Percentiles rank a stretch among this genome's conserved stretches.
These are phyloP conservation scores for Myopa testacea DNA, from an alignment of 2,888 invertebrate species.

Conservation along the genomic window DNA sequence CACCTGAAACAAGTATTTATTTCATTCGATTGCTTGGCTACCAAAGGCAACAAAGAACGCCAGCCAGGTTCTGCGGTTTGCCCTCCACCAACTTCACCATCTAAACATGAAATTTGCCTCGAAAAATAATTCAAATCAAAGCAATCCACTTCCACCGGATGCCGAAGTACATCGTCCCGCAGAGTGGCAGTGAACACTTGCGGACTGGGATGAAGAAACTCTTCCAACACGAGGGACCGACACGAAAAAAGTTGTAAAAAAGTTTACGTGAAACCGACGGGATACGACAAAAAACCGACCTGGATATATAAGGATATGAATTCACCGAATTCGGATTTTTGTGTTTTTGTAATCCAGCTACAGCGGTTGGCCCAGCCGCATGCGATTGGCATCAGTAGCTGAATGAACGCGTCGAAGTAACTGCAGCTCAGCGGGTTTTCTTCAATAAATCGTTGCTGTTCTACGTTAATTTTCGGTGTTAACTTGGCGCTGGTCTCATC, in stretches of 20 bases:
- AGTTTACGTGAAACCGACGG: not conserved
- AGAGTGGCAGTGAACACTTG: too few relatives aligned
- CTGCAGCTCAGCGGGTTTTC: not conserved
- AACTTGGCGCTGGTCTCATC: not conserved
- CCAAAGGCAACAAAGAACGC: not conserved
- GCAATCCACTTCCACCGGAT: slow-evolving; percentile 9
- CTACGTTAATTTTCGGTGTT: too few relatives aligned
- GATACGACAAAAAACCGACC: not conserved
- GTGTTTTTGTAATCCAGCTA: not conserved
- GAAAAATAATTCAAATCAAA: slow-evolving; percentile 21
- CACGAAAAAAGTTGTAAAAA: not conserved
- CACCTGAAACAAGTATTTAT: slow-evolving; percentile 6
- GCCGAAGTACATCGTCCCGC: not conserved
- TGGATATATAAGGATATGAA: not conserved
- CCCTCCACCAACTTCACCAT: too few relatives aligned
- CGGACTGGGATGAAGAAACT: not conserved
- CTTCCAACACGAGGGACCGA: not conserved
- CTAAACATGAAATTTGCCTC: not conserved
- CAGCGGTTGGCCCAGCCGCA: not conserved
- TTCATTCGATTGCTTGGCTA: not conserved
- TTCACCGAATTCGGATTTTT: not conserved
- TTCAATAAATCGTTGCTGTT: not conserved
- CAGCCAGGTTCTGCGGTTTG: not conserved
- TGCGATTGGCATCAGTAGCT: not conserved
- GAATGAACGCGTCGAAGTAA: not conserved